These are phyloP conservation scores for Macroglossus sobrinus DNA, from an alignment of 2,113 vertebrate genomes.

Conservation along the genomic window DNA sequence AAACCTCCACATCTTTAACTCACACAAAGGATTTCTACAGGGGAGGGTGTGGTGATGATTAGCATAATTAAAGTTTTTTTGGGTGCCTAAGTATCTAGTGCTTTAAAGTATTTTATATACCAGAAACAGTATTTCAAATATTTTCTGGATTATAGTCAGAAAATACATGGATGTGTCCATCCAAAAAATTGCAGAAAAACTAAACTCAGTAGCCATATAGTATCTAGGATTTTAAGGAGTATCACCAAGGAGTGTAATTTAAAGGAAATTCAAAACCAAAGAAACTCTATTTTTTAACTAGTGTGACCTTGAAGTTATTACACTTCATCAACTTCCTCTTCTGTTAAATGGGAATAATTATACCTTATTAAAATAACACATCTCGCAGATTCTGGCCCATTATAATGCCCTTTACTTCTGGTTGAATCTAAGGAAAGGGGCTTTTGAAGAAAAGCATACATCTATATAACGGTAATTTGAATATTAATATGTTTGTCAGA, in stretches of 20 bases:
- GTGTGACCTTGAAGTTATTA: background rate
- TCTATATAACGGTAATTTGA: background rate
- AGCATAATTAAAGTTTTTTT: background rate
- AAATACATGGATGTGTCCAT: background rate
- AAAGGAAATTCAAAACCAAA: background rate
- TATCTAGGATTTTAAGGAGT: background rate
- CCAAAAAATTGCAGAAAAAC: background rate
- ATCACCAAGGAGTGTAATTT: background rate
- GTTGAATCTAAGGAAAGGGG: background rate
- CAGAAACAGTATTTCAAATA: background rate
- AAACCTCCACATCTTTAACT: slow-evolving; percentile 5
- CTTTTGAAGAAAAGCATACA: background rate
- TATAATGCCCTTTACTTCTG: background rate
- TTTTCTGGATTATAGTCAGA: background rate
- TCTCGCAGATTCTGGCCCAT: background rate
- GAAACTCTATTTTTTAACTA: background rate
- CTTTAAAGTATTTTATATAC: background rate
- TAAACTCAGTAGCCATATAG: background rate
- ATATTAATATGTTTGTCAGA: background rate
- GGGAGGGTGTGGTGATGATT: background rate
- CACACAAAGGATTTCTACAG: background rate
- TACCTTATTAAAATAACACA: background rate
- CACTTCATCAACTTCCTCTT: background rate
- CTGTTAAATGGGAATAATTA: background rate
- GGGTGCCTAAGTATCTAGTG: background rate